Base-by-base conservation (phyloP, 37 sponge, comb jelly and placozoan genomes). In the Geodia barretti region DNA sequence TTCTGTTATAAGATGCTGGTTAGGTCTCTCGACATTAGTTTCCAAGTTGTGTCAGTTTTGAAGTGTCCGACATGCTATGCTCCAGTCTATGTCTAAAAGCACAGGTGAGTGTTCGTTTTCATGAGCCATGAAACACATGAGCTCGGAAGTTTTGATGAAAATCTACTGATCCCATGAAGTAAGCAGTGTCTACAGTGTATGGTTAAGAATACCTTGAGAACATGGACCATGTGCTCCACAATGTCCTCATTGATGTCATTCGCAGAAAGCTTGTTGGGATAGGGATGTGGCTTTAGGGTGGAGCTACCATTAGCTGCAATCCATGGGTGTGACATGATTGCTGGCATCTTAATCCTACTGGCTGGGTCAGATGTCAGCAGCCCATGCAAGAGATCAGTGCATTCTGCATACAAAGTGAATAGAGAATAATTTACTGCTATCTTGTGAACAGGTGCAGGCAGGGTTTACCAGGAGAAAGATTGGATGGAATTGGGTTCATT, bases 401-500 rank as follows among this genome's bases (percentile, higher is more conserved):
- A 95, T 3, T 73, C 93, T 91, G 67, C 9, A 23, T 65, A 26
- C 41, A 72, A 24, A n/a, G n/a, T n/a, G 26, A 19, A 33, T 2
- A 33, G 21, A 47, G 8, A n/a, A 32, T 25, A 29, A 63, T 63
- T 4, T 63, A 29, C 28, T 9, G 64, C 2, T 29, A 7, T 4
- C 4, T 3, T 63, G 64, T 63, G 64, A 29, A 29, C 7, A 63
- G 64, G 64, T 25, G 64, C 5, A 29, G 29, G 47, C 24, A 77
- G n/a, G n/a, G n/a, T 84, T 65, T 63, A 96, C 97, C 78, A 37
- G 28, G 17, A 26, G 92, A 84, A 1, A 98, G 75, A 39, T 79
- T 65, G 74, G 86, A 84, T 0, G 99, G 99, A n/a, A 98, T 98
- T 29, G 94, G 96, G 47, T 95, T 98, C 84, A 93, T 98, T 65